Base-by-base conservation (phyloP, 2,888 invertebrate species). In the Megamerina dolium region DNA sequence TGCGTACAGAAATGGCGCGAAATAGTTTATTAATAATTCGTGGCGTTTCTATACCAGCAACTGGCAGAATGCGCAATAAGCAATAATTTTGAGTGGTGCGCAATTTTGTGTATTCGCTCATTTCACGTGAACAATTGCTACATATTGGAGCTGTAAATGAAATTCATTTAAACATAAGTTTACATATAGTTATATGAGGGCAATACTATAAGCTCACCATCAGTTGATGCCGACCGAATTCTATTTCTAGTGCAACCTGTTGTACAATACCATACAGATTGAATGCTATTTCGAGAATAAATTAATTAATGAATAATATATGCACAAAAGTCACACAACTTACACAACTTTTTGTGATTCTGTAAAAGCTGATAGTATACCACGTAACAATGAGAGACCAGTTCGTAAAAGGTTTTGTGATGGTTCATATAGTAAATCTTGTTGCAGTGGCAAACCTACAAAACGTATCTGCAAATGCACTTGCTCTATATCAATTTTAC, bases 211-310 rank as follows among this genome's bases (percentile, higher is more conserved):
- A 12, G 32, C 33, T 37, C 32, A 66, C 68, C 65, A 37, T 60
- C 57, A 4, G 54, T 57, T 4, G 59, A 53, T 37, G 54, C 53
- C 9, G 53, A 51, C 50, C 61, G 60, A 34, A 68, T 57, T 31
- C 52, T 60, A 52, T 70, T 61, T 13, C 63, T 52, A 33, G 57
- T 41, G 40, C 70, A 70, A 8, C 63, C 61, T n/a, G 51, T 54
- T 5, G 58, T 46, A 41, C 70, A 70, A 45, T 57, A 66, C 70
- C 70, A 70, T 47, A 62, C 58, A n/a, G 70, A 61, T 53, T 70
- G 70, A 21, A 70, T 43, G 2, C 70, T 70, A 37, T 17, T 37
- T 53, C 32, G 23, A 10, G 19, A 13, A 18, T 23, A 29, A 34
- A 27, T 8, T 9, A 36, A 37, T 23, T n/a, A 33, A 32, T 4